A percentile compares a stretch with the other conserved stretches of the same genome.
These are phyloP conservation scores for Phenacoccus solenopsis DNA, from an alignment of 1,140 invertebrate genomes.

Conservation along the genomic window DNA sequence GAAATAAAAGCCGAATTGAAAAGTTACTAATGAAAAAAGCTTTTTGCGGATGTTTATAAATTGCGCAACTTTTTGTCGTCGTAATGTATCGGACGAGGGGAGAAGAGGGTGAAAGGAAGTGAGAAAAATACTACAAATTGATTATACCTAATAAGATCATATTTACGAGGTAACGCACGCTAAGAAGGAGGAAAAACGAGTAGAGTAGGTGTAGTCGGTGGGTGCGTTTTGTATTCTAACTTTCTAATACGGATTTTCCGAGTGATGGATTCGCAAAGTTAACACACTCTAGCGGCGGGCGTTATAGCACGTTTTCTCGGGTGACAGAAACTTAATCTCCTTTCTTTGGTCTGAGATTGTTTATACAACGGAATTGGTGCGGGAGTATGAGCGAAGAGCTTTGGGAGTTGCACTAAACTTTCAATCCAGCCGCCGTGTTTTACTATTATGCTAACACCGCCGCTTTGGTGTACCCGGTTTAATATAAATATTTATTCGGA, in stretches of 20 bases:
- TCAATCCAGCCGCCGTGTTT: slow-evolving; percentile 13
- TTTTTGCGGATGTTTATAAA: not conserved
- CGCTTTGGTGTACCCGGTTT: not conserved
- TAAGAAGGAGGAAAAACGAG: not conserved
- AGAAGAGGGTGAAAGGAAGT: not conserved
- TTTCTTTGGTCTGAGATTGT: slow-evolving; percentile 13
- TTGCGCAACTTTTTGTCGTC: not conserved
- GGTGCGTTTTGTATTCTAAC: not conserved
- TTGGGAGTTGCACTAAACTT: slow-evolving; percentile 16
- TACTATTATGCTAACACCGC: slow-evolving; percentile 1
- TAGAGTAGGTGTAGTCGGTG: too few relatives aligned
- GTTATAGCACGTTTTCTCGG: not conserved
- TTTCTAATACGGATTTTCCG: slow-evolving; percentile 10
- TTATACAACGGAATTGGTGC: slow-evolving; percentile 7
- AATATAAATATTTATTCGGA: slow-evolving; percentile 16
- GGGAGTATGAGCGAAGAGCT: not conserved
- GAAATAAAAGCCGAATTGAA: not conserved
- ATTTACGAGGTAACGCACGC: not conserved
- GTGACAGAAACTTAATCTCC: slow-evolving; percentile 16
- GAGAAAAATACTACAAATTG: not conserved
- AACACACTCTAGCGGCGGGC: not conserved
- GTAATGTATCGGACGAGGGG: not conserved
- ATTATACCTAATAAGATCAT: not conserved
- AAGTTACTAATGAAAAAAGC: not conserved
- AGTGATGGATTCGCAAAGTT: slow-evolving; percentile 16